Evolutionary conservation across 2,888 invertebrate species (phyloP), one percentile per base, ranked within the genome.

Genomic region (Lasioglossum villosulum): DNA sequence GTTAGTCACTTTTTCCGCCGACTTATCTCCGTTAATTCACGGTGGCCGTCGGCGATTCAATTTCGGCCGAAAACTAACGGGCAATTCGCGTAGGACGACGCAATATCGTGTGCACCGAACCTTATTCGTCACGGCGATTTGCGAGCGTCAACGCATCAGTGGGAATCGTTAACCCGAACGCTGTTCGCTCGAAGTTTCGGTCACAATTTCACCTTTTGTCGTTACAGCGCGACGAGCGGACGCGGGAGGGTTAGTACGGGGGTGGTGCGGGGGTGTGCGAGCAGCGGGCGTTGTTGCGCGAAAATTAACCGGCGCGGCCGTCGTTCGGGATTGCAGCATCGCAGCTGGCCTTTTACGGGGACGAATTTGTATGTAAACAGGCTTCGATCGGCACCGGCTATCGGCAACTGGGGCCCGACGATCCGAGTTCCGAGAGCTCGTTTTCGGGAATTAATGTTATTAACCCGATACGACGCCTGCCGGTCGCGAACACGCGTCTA

Each of bases 361-460:
- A 37, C 75, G 85, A 90, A 91, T 91, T 90, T 91, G 85, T 91
- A 90, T 91, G 91, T 90, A 91, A 91, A 91, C 90, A 79, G 91
- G 88, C 78, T 90, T 89, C 90, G 91, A 91, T 91, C 89, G 86
- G 80, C 52, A 10, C 39, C 76, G 80, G 82, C 80, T 78, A 78
- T 86, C 80, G 48, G 83, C 85, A 37, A 79, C 80, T 81, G 77
- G 74, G 73, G 56, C 75, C 82, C 63, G 83, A 59, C 80, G 83
- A 89, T 86, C 83, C 73, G 75, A 89, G 90, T 86, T 86, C 73
- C 52, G 87, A 78, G 83, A 78, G 68, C 76, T 86, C 82, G 86
- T 89, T 86, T 78, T 79, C 89, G 83, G 89, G 87, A 91, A 91
- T 92, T 91, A 91, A 90, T 89, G 89, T 87, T 87, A 91, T 92